Percentiles rank a stretch among this genome's conserved stretches.
Evolutionary conservation across 2,797 vertebrate species (phyloP).

Genomic region (Peromyscus eremicus): DNA sequence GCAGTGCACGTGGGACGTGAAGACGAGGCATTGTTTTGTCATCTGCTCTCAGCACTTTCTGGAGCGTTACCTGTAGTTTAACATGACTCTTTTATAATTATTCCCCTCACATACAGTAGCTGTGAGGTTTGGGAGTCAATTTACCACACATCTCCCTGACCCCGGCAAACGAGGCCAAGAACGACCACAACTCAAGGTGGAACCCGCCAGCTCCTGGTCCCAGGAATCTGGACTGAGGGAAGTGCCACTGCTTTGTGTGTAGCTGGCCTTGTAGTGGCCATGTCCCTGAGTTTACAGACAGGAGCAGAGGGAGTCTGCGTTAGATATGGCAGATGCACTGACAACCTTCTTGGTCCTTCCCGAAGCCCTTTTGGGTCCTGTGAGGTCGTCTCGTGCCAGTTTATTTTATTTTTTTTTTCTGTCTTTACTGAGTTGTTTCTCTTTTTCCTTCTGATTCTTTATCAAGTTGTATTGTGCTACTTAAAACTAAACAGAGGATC

Average conservation of each 20-base stretch:
- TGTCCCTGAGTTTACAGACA: too few species aligned
- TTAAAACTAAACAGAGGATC: conserved; percentile 23
- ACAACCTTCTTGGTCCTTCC: neutral
- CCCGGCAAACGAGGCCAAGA: neutral
- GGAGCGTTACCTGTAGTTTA: neutral
- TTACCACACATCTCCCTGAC: neutral
- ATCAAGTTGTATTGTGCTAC: neutral
- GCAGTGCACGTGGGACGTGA: neutral
- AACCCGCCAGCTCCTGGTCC: too few species aligned
- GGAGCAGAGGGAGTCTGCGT: too few species aligned
- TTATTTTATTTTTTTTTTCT: neutral
- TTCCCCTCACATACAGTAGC: neutral
- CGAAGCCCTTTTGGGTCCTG: neutral
- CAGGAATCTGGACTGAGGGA: neutral
- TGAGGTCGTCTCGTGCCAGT: neutral
- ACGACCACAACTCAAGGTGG: neutral
- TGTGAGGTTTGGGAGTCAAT: neutral
- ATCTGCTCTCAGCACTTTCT: neutral
- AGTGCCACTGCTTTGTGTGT: neutral
- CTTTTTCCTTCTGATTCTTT: neutral
- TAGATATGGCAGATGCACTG: neutral
- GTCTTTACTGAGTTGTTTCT: neutral
- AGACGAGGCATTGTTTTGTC: neutral
- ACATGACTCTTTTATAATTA: neutral
- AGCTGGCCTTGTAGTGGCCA: too few species aligned